Evolutionary conservation across 2,888 invertebrate species (phyloP).

Genomic region (Hydriomena furcata): DNA sequence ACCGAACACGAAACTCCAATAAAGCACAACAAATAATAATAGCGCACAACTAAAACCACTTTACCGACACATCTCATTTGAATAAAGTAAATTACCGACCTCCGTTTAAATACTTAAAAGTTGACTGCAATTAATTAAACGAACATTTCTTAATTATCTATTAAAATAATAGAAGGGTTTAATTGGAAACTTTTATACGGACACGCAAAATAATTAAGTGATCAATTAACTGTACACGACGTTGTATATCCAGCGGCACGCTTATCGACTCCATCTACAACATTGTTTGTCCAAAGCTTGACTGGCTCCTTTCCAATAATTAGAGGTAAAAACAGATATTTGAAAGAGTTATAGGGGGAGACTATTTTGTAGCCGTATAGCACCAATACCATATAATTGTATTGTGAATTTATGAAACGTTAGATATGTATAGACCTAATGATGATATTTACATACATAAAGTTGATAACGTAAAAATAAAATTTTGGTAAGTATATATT

Average conservation of each 20-base stretch:
- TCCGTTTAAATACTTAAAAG: slow-evolving; percentile 63
- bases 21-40: slow-evolving; percentile 79
- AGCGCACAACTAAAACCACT: slow-evolving; percentile 75
- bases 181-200: slow-evolving; percentile 73
- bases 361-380: too few relatives aligned
- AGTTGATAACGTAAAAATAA: too few relatives aligned
- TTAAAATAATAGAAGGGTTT: slow-evolving; percentile 75
- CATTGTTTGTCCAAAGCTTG: slow-evolving; percentile 56
- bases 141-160: slow-evolving; percentile 78
- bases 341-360: too few relatives aligned
- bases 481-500: too few relatives aligned
- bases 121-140: slow-evolving; percentile 74
- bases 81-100: slow-evolving; percentile 75
- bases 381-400: too few relatives aligned
- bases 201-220: slow-evolving; percentile 81
- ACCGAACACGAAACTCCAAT: slow-evolving; percentile 75
- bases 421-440: too few relatives aligned
- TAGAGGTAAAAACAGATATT: slow-evolving; percentile 5
- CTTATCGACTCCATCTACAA: slow-evolving; percentile 65
- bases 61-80: slow-evolving; percentile 73
- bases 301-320: slow-evolving; percentile 26
- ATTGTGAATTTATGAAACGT: too few relatives aligned
- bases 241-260: slow-evolving; percentile 58
- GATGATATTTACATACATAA: too few relatives aligned
- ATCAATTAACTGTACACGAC: slow-evolving; percentile 76